Base-by-base conservation (phyloP, 2,888 invertebrate genomes). In the Nebria salina region DNA sequence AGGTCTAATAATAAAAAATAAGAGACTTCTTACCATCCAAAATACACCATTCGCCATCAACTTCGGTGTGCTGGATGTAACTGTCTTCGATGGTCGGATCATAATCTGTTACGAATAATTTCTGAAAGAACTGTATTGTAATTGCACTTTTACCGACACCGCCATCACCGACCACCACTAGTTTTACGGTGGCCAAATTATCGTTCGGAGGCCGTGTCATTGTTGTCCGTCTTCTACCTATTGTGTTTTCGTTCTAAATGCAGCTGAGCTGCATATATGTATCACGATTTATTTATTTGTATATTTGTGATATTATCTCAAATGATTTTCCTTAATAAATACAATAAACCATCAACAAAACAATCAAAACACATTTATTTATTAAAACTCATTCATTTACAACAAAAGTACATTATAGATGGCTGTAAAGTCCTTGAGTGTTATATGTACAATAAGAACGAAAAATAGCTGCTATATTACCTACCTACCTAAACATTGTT, bases 71-170 rank as follows among this genome's bases (percentile, higher is more conserved):
- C 88, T 97, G 97, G 82, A 97, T 95, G 89, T 98, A 98, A 81
- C 97, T 97, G 88, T 98, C 97, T 89, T 98, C 97, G 83, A 98
- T 98, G 20, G 98, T 98, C 7, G 98, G 98, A 90, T 98, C 98
- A 86, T 98, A 98, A 89, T 97, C 97, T 0, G 96, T 96, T 83
- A 97, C 96, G 88, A 98, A 98, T 86, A 97, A 91, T 89, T 97
- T 97, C 90, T 98, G 97, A 89, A 98, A 97, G 90, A 97, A 96
- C 90, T 98, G 96, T 87, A 97, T 97, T n/a, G 98, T 98, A 85
- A 98, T 93, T n/a, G 97, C 97, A 86, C 96, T 96, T 90, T 98
- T 98, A 83, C 97, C 97, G 80, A 98, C 97, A 84, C 97, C 97
- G 83, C 97, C 98, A 89, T 97, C 97, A 5, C 97, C 97, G 25